Percentiles rank a stretch among this genome's conserved stretches.
Conservation (phyloP, 2,888 invertebrate genomes). For the Limenitis arthemis region DNA sequence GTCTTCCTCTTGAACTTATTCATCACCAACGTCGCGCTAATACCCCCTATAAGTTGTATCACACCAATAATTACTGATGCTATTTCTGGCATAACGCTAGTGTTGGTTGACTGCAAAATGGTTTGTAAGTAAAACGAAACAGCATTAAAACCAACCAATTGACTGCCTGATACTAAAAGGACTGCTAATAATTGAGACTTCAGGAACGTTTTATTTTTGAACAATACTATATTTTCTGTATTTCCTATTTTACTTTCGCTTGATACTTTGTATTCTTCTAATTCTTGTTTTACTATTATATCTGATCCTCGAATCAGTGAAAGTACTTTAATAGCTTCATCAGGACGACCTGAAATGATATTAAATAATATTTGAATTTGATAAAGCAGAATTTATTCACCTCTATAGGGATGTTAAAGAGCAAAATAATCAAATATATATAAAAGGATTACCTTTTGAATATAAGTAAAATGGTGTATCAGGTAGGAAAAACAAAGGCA, state of each 20-base stretch:
- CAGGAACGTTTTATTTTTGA: slow-evolving; percentile 31
- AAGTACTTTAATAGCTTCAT: slow-evolving; percentile 39
- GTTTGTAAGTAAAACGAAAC: slow-evolving; percentile 47
- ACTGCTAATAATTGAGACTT: slow-evolving; percentile 31
- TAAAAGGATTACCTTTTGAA: slow-evolving; percentile 38
- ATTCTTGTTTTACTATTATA: slow-evolving; percentile 36
- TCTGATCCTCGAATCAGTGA: slow-evolving; percentile 43
- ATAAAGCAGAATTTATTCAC: too few relatives aligned
- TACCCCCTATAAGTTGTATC: slow-evolving; percentile 41
- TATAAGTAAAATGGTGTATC: slow-evolving; percentile 52
- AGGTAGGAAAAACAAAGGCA: slow-evolving; percentile 45
- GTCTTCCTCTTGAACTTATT: slow-evolving; percentile 40
- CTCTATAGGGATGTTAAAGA: too few relatives aligned
- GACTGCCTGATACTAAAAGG: slow-evolving; percentile 28
- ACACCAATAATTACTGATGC: slow-evolving; percentile 44
- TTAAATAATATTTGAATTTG: too few relatives aligned
- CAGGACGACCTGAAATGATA: slow-evolving; percentile 33
- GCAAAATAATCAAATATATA: too few relatives aligned
- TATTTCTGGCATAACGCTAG: slow-evolving; percentile 38
- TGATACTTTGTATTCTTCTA: slow-evolving; percentile 37
- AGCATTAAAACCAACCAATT: slow-evolving; percentile 42
- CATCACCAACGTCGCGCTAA: slow-evolving; percentile 35
- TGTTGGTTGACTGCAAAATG: slow-evolving; percentile 42
- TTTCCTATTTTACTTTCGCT: slow-evolving; percentile 19
- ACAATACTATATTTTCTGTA: slow-evolving; percentile 20